Evolutionary conservation across 2,797 vertebrate species (phyloP), one percentile per base, ranked within the genome.

Genomic region (Rhinogobio ventralis): DNA sequence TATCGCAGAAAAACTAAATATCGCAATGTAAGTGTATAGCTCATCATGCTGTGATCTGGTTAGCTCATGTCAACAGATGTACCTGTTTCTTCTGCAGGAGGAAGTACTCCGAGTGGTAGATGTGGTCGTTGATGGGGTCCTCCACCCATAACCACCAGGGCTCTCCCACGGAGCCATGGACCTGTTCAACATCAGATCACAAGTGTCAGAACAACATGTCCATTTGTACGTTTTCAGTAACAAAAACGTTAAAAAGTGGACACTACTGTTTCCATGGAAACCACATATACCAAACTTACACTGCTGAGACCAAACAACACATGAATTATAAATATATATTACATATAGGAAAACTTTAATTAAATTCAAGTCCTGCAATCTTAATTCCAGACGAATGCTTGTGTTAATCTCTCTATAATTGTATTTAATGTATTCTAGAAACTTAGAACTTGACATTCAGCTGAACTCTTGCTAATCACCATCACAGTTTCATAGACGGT

Each of bases 81-180:
- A 99, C 98, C 96, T 98, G 98, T 90, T 99, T 99, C 94, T 99
- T 99, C 89, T 98, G 97, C 91, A 99, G 94, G 14, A 98, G 95
- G 92, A 99, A 96, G 91, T 98, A 97, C 89, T 99, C 98, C 0
- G 98, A 99, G 93, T 99, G 98, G 91, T 99, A 99, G 94, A 99
- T 99, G 92, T 99, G 98, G 90, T 99, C 97, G 91, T 98, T 99
- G 90, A 96, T 93, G 84, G 97, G 97, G 88, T 99, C 98, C 93
- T 99, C 98, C 78, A 99, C 98, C 98, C 98, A 99, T 88, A 99
- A 93, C 98, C 98, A 99, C 98, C 98, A 99, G 0, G 98, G 97
- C 90, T 99, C 98, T 28, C 97, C 97, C 72, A 98, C 97, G 28
- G 95, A 96, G 42, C 98, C 98, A 6, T 99, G 98, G 5, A 96